These are phyloP conservation scores for Sebastes ruberrimus DNA, from an alignment of 2,797 vertebrate genomes.

Conservation along the genomic window DNA sequence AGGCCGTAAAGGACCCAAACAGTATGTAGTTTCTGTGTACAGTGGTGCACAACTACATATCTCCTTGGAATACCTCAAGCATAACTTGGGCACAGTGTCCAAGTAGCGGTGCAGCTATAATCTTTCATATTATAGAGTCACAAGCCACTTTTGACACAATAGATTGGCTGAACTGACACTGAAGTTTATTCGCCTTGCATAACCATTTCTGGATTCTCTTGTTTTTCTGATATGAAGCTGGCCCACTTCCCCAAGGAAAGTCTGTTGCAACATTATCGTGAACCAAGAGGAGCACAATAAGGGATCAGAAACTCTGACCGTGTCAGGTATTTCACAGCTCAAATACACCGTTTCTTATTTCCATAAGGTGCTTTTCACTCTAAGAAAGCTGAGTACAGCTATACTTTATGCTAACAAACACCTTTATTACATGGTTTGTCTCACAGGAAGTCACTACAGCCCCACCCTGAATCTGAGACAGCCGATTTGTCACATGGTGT, in stretches of 20 bases:
- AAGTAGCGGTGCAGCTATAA: background rate
- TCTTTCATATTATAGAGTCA: background rate
- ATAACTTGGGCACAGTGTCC: background rate
- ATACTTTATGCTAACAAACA: background rate
- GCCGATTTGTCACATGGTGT: constrained; percentile 56
- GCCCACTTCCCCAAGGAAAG: constrained; percentile 7
- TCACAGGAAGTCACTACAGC: constrained; percentile 34
- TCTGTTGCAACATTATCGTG: background rate
- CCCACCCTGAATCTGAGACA: constrained; percentile 59
- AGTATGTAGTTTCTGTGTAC: background rate
- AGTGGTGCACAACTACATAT: background rate
- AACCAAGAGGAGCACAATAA: constrained; percentile 3
- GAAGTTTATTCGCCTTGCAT: background rate
- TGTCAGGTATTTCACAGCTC: background rate
- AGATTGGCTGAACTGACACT: background rate
- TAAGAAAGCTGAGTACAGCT: background rate
- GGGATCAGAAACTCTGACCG: constrained; percentile 15
- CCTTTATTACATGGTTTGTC: constrained; percentile 40
- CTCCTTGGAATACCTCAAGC: background rate
- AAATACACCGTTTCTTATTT: background rate
- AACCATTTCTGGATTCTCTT: background rate
- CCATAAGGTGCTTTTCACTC: background rate
- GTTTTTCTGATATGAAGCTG: constrained; percentile 3
- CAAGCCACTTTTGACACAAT: background rate
- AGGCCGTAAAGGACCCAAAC: background rate